Conservation (phyloP, 2,797 vertebrate genomes). For the Picus viridis region DNA sequence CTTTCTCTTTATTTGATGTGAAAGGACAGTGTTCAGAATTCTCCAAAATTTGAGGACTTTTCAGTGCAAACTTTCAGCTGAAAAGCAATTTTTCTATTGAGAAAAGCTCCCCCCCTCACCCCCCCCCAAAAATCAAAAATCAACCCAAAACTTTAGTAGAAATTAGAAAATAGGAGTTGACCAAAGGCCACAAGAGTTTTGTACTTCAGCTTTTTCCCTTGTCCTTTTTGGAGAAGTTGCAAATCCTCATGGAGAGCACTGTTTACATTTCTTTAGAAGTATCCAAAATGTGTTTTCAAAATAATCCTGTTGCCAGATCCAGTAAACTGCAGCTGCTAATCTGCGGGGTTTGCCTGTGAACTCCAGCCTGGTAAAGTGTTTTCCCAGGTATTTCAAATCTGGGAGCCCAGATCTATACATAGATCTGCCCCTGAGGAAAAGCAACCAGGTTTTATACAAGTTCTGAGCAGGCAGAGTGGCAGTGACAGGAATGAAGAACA, state of each 20-base stretch:
- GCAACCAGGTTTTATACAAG: not conserved
- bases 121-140: no score
- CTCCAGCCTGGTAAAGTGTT: not conserved
- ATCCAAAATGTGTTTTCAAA: conserved; percentile 3
- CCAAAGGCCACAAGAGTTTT: not conserved
- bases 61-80: not conserved
- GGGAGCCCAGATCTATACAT: not conserved
- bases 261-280: not conserved
- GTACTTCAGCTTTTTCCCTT: not conserved
- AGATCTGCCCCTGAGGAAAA: not conserved
- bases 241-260: not conserved
- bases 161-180: not conserved
- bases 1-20: conserved; percentile 47
- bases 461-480: not conserved
- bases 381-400: not conserved
- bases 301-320: not conserved
- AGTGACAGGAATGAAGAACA: not conserved
- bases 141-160: not conserved
- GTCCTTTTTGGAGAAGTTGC: not conserved
- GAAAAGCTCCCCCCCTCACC: not conserved
- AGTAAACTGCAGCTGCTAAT: not conserved
- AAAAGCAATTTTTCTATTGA: not conserved
- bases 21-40: not conserved
- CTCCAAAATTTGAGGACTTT: not conserved
- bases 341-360: not conserved